Evolutionary conservation across 2,797 vertebrate species (phyloP).

Genomic region (Catharus ustulatus): DNA sequence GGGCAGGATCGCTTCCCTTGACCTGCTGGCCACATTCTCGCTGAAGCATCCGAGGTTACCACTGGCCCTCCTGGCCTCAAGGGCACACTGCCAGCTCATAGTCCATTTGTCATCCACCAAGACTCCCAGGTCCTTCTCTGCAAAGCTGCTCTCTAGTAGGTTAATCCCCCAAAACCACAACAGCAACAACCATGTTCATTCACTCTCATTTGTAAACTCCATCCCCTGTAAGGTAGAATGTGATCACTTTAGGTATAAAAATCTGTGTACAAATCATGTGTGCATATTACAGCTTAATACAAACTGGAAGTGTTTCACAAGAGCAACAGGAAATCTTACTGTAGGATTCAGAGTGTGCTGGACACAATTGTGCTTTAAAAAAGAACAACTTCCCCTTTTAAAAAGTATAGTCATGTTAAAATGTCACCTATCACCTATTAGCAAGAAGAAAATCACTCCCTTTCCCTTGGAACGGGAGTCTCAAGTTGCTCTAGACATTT

Average conservation of each 20-base stretch:
- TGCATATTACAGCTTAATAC: accelerated
- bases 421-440: background rate
- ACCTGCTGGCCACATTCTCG: background rate
- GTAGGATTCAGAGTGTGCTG: background rate
- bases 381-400: background rate
- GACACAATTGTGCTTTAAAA: background rate
- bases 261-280: background rate
- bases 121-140: background rate
- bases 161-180: background rate
- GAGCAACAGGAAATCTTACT: background rate
- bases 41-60: accelerated
- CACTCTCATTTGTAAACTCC: background rate
- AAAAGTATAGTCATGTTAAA: background rate
- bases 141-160: background rate
- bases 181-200: background rate
- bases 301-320: background rate
- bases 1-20: background rate
- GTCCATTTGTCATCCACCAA: background rate
- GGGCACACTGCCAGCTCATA: background rate
- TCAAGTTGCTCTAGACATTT: background rate
- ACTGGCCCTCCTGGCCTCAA: background rate
- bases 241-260: background rate
- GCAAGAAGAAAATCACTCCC: background rate
- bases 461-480: background rate
- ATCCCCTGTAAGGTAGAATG: background rate